phyloP scores from a whole-genome alignment of 1,140 invertebrate species.

The Chironomus tepperi region DNA sequence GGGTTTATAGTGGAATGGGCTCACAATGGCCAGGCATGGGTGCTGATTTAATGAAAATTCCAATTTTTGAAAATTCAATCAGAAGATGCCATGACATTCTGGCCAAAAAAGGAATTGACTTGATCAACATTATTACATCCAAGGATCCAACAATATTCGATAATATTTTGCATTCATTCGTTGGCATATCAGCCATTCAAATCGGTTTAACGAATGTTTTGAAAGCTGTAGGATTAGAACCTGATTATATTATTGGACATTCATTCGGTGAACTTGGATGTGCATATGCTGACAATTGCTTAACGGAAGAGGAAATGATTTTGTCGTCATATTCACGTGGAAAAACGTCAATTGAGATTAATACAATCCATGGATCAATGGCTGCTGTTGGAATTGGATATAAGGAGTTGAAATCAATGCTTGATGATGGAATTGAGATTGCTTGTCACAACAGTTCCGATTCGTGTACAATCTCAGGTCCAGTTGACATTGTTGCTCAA shows the following conservation, averaged over 20 bases:
- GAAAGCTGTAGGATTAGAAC: conserved; percentile 36
- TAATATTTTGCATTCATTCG: conserved; percentile 79
- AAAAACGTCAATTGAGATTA: conserved; percentile 51
- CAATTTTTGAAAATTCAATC: conserved; percentile 70
- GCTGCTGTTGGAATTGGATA: conserved; percentile 79
- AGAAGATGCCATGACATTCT: conserved; percentile 64
- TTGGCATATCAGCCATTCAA: conserved; percentile 91
- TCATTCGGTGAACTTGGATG: conserved; percentile 91
- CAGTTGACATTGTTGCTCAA: no score
- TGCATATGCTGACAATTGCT: conserved; percentile 91
- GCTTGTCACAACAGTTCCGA: conserved; percentile 97
- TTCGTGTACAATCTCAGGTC: no score
- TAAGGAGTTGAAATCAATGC: conserved; percentile 67
- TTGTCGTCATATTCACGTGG: conserved; percentile 73
- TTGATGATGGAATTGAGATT: conserved; percentile 66
- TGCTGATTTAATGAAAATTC: no score
- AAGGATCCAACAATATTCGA: conserved; percentile 67
- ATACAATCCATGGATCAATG: conserved; percentile 36
- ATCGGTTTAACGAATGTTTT: conserved; percentile 84
- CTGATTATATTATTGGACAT: conserved; percentile 92
- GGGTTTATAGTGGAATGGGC: conserved; percentile 64
- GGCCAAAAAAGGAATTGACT: conserved; percentile 65
- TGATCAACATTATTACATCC: conserved; percentile 72
- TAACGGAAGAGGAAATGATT: conserved; percentile 87
- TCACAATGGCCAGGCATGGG: conserved; percentile 95